Evolutionary conservation across 2,797 vertebrate species (phyloP).

Genomic region (Passerculus sandwichensis): DNA sequence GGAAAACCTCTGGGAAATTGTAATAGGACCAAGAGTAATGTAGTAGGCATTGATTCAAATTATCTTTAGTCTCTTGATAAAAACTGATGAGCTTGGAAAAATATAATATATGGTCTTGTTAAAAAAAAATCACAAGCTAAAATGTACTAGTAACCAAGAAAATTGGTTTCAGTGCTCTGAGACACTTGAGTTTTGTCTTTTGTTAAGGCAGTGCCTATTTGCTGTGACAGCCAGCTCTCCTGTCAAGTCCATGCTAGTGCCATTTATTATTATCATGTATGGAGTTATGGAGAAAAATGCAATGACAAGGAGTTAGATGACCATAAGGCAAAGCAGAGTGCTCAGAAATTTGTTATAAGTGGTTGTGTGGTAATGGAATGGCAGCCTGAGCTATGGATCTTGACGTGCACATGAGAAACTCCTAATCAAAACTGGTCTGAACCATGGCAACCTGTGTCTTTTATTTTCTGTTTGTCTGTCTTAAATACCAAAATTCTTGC

Average conservation of each 20-base stretch:
- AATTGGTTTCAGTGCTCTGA: background rate
- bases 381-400: background rate
- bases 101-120: background rate
- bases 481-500: background rate
- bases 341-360: background rate
- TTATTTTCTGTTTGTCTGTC: background rate
- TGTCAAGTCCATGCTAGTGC: background rate
- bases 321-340: background rate
- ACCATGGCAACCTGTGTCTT: background rate
- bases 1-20: background rate
- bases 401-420: background rate
- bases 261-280: background rate
- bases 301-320: background rate
- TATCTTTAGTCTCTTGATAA: slow-evolving; percentile 8
- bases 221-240: background rate
- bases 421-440: background rate
- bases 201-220: background rate
- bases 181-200: background rate
- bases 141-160: background rate
- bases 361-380: background rate
- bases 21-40: background rate
- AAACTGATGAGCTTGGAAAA: background rate
- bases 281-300: background rate
- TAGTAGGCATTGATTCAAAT: background rate
- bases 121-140: background rate